phyloP scores from a whole-genome alignment of 2,113 vertebrate genomes.

The Hydropotes inermis region DNA sequence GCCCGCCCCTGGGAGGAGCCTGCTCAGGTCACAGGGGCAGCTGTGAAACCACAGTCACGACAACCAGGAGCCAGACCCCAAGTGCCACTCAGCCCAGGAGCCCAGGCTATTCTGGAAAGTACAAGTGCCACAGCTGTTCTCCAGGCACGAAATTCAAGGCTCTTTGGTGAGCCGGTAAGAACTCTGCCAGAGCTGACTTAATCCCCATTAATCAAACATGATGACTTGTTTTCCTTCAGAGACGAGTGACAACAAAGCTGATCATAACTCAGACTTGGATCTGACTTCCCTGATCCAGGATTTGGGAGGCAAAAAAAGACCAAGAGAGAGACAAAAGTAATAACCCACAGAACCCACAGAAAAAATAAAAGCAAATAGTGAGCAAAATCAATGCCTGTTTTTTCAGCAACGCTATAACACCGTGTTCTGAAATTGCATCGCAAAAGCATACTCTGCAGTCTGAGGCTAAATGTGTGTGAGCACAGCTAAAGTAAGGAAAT shows the following conservation, averaged over 20 bases:
- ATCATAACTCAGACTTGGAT: background rate
- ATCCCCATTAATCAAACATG: background rate
- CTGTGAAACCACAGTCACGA: conserved; percentile 39
- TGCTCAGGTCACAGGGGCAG: background rate
- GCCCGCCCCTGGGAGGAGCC: background rate
- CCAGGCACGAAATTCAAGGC: background rate
- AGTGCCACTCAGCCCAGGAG: background rate
- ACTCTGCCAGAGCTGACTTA: background rate
- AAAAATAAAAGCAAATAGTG: background rate
- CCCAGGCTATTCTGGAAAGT: background rate
- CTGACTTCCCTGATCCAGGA: background rate
- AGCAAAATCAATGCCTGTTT: background rate
- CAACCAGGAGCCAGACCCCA: background rate
- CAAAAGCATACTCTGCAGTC: background rate
- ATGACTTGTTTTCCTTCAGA: conserved; percentile 22
- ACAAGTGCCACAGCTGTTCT: conserved; percentile 40
- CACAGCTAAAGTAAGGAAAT: background rate
- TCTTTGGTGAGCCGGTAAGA: background rate
- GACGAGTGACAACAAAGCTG: background rate
- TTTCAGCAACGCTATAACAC: background rate
- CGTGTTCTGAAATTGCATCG: background rate
- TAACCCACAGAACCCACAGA: background rate
- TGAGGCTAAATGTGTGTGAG: background rate
- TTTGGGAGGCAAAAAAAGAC: background rate
- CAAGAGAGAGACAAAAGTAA: background rate